Evolutionary conservation across 2,797 vertebrate genomes (phyloP), one percentile per base, ranked within the genome.

Genomic region (Esox lucius): DNA sequence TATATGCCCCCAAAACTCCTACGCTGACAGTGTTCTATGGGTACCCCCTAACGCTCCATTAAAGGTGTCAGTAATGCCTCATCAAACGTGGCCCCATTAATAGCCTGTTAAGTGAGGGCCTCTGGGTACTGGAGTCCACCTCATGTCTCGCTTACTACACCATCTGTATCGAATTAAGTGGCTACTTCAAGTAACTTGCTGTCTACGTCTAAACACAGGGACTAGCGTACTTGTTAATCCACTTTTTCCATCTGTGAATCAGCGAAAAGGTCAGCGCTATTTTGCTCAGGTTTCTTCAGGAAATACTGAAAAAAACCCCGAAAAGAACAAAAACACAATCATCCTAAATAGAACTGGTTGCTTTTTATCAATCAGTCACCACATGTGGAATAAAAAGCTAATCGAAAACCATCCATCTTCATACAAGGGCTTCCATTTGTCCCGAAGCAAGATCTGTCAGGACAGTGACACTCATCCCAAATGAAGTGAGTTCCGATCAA

Each of bases 21-120:
- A 2, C 6, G 28, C 8, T 7, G 16, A 19, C 1, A 1, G 5
- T 65, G 62, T 31, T 33, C 3, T 46, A 22, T 5, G 7, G 12
- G 19, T 22, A 22, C 33, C n/a, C 13, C n/a, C 19, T 42, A 12
- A 16, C 35, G 22, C 9, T 46, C 42, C 26, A 95, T 95, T 95
- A 95, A 94, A 95, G 94, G 94, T 94, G 94, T 94, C 94, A 94
- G 93, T 93, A 94, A 95, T 94, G 94, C 92, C 94, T 95, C 94
- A 94, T 94, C 94, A 94, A 93, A 95, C 93, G 92, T 92, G 94
- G 93, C 94, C 93, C 94, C 94, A 94, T 94, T 95, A 95, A 95
- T 94, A 19, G 16, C 42, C 19, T 26, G 61, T 33, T 48, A 8
- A 8, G 24, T 49, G 42, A 31, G 61, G 42, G 61, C 24, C 9